These are phyloP conservation scores for Clamator glandarius DNA, from an alignment of 2,797 vertebrate species.

Conservation along the genomic window DNA sequence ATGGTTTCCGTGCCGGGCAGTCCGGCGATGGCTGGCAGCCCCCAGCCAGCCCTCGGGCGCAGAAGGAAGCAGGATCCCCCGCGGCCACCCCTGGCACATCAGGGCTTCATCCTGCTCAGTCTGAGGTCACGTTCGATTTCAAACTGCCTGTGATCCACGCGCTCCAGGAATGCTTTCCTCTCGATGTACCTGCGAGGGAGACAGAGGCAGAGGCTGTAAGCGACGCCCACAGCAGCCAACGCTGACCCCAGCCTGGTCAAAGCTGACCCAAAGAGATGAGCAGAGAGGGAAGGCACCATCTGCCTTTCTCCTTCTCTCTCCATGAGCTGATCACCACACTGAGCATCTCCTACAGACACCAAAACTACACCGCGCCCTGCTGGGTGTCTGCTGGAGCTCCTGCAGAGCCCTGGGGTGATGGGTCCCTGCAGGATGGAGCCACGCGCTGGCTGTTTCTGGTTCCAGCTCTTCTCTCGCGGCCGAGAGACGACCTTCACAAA, in stretches of 20 bases:
- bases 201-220: not conserved
- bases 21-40: not conserved
- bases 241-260: not conserved
- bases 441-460: not conserved
- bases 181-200: slow-evolving; percentile 89
- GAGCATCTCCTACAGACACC: rapidly evolving
- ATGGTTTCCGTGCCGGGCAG: not conserved
- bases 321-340: not conserved
- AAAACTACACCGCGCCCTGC: not conserved
- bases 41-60: not conserved
- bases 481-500: not conserved
- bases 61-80: not conserved
- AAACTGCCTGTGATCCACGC: slow-evolving; percentile 96
- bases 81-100: slow-evolving; percentile 40
- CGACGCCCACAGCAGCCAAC: not conserved
- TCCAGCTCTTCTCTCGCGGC: not conserved
- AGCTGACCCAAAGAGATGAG: rapidly evolving
- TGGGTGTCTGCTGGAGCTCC: not conserved
- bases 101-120: slow-evolving; percentile 92
- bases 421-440: not conserved
- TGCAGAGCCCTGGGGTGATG: not conserved
- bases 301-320: not conserved
- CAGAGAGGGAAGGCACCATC: not conserved
- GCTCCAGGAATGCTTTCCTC: slow-evolving; percentile 94
- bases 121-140: slow-evolving; percentile 90